These are phyloP conservation scores for Epizoanthus ramosus DNA, from an alignment of 92 coral and sea anemone species.

Conservation along the genomic window DNA sequence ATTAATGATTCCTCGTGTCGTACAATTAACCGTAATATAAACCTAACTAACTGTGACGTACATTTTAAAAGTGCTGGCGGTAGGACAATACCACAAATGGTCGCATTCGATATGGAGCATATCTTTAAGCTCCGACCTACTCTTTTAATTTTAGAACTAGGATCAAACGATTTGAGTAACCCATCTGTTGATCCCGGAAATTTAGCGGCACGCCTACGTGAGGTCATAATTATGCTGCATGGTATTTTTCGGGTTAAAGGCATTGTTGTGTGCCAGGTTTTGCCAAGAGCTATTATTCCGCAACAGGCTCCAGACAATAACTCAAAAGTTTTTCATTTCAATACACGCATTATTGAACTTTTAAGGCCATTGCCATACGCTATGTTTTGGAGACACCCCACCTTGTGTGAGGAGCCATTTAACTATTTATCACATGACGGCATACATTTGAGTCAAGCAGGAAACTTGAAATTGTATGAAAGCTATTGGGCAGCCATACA, in stretches of 20 bases:
- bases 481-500: background rate
- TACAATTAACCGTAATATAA: background rate
- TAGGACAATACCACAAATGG: background rate
- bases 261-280: background rate
- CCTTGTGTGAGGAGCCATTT: background rate
- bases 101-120: background rate
- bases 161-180: conserved; percentile 4
- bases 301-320: background rate
- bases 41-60: background rate
- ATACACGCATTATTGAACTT: background rate
- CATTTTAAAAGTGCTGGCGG: background rate
- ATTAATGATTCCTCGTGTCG: background rate
- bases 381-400: conserved; percentile 1
- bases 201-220: background rate
- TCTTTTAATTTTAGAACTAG: background rate
- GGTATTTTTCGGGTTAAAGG: background rate
- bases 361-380: background rate
- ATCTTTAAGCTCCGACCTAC: background rate
- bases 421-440: background rate
- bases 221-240: background rate
- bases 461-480: background rate
- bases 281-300: background rate
- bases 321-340: background rate
- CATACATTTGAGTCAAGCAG: background rate
- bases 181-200: background rate